Evolutionary conservation across 1,140 invertebrate genomes (phyloP).

Genomic region (Anthonomus grandis): DNA sequence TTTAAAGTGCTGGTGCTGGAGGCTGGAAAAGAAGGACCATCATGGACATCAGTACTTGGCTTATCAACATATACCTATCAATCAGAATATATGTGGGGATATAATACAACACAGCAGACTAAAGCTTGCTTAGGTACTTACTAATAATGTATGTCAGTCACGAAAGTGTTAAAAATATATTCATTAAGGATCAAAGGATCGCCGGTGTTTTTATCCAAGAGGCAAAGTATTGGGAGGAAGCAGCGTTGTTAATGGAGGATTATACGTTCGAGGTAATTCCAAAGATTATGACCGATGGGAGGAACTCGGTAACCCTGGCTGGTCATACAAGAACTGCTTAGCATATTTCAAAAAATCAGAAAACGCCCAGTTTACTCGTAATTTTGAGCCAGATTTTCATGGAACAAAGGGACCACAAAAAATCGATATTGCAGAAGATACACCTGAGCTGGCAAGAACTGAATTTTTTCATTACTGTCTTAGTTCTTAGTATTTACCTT

Average conservation of each 20-base stretch:
- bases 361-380: conserved; percentile 58
- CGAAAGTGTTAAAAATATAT: no score
- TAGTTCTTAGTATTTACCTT: neutral
- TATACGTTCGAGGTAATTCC: conserved; percentile 77
- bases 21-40: conserved; percentile 38
- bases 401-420: conserved; percentile 53
- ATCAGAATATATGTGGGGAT: conserved; percentile 61
- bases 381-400: conserved; percentile 53
- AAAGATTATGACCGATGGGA: conserved; percentile 65
- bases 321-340: conserved; percentile 77
- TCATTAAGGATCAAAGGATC: conserved; percentile 57
- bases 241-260: conserved; percentile 82
- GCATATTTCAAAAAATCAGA: conserved; percentile 80
- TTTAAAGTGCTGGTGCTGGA: conserved; percentile 33
- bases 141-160: no score
- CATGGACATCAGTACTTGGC: conserved; percentile 29
- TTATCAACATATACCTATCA: conserved; percentile 13
- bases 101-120: conserved; percentile 52
- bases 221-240: conserved; percentile 69
- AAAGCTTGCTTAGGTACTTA: conserved; percentile 16
- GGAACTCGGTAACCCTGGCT: conserved; percentile 68
- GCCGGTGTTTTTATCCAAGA: conserved; percentile 57
- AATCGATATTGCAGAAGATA: neutral
- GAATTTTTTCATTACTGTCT: neutral
- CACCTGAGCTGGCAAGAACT: neutral